Conservation (phyloP, 2,888 invertebrate genomes). For the Trachelus troglodyta region DNA sequence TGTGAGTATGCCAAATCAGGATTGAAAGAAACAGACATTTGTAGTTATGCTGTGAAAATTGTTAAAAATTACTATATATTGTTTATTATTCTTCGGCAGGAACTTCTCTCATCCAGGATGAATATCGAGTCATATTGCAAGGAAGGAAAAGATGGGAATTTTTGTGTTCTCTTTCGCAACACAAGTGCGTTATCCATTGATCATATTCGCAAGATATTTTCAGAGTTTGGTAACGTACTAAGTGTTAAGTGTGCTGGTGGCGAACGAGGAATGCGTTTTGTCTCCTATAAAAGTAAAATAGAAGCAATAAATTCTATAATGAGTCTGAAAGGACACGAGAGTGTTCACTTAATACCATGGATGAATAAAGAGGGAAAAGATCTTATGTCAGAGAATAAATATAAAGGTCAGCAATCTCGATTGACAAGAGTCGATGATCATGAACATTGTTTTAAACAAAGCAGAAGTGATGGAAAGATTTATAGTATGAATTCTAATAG, state of each 20-base stretch:
- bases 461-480: background rate
- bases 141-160: background rate
- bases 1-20: background rate
- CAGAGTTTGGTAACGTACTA: conserved; percentile 40
- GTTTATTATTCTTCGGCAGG: background rate
- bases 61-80: background rate
- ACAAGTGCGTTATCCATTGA: background rate
- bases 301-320: conserved; percentile 30
- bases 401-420: background rate
- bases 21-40: background rate
- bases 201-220: conserved; percentile 38
- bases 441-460: background rate
- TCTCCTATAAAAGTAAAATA: conserved; percentile 33
- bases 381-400: background rate
- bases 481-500: background rate
- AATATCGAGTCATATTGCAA: background rate
- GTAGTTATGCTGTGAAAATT: background rate
- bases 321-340: conserved; percentile 17
- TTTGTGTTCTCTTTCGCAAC: conserved; percentile 23
- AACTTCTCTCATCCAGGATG: background rate
- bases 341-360: conserved; percentile 21
- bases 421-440: background rate
- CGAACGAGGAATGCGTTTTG: conserved; percentile 40
- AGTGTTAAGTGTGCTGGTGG: conserved; percentile 31
- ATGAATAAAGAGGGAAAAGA: conserved; percentile 19